phyloP scores from a whole-genome alignment of 1,140 invertebrate genomes.

The Globodera ellingtonae region DNA sequence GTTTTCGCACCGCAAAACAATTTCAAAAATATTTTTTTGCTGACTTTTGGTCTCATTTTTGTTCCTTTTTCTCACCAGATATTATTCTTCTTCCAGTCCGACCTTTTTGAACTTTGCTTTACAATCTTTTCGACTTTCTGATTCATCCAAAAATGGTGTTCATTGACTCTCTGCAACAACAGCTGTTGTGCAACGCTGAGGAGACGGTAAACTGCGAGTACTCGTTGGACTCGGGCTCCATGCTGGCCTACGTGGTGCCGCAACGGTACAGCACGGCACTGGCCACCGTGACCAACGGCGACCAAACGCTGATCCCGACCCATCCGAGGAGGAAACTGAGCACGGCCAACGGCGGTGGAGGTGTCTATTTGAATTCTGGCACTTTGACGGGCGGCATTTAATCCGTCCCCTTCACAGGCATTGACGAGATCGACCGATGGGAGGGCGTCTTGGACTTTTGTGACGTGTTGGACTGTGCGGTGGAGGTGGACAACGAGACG shows the following conservation, averaged over 20 bases:
- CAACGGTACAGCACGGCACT: conserved; percentile 8
- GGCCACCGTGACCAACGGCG: conserved; percentile 3
- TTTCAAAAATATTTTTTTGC: no score
- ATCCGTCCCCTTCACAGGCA: conserved; percentile 25
- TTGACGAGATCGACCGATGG: conserved; percentile 49
- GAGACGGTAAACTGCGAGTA: conserved; percentile 47
- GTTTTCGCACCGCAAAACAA: no score
- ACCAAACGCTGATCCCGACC: conserved; percentile 6
- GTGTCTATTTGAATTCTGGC: conserved; percentile 2
- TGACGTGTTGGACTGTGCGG: conserved; percentile 51
- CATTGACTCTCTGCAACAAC: conserved; percentile 19
- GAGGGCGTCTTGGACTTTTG: conserved; percentile 60
- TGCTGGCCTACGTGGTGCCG: conserved; percentile 57
- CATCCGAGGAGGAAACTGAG: conserved; percentile 36
- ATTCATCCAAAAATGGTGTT: conserved; percentile 13
- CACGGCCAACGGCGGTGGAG: conserved; percentile 12
- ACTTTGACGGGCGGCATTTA: conserved; percentile 13
- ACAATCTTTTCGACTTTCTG: no score
- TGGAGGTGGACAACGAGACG: conserved; percentile 58
- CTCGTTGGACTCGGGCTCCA: conserved; percentile 46
- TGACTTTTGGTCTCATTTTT: no score
- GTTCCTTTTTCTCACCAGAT: no score
- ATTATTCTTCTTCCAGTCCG: no score
- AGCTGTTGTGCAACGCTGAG: conserved; percentile 10
- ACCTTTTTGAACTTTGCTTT: conserved; percentile 1